Base-by-base conservation (phyloP, 2,888 invertebrate species). In the Erynnis tages region DNA sequence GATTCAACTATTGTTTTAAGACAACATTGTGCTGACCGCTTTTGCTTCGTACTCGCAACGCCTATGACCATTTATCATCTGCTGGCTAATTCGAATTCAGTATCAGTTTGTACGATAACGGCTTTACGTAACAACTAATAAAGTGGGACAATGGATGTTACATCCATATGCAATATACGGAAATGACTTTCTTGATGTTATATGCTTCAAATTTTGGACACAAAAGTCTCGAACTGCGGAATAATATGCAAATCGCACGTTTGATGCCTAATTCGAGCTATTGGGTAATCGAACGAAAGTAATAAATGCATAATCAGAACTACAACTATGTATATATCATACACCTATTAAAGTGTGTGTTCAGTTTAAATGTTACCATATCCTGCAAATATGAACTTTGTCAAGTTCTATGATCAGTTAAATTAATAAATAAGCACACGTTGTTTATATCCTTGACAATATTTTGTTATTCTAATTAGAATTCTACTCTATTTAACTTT, bases 121-220 rank as follows among this genome's bases (percentile, higher is more conserved):
- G 53, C 46, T 55, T 74, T 73, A 76, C 66, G 65, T 71, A 74
- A 76, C 60, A 43, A 58, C 57, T 53, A 67, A 35, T 50, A 73
- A 77, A 74, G 71, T 75, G 55, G 73, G 68, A 67, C 76, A 64
- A 57, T 62, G 60, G 61, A 57, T 61, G 58, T 60, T 57, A 55
- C 49, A 49, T 57, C 65, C 69, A 69, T 66, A 66, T 61, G 60
- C 62, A 50, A 43, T 37, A 50, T 37, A 35, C 50, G 50, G 50
- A 44, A 44, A 50, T 37, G 19, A 21, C 40, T 43, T 49, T 40
- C 34, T 25, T 41, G 29, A 40, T 7, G 30, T 32, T 13, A 13
- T 47, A 6, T 27, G 29, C 27, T 17, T 23, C 35, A 43, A 50
- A 7, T 23, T 50, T 35, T 43, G 16, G 29, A 43, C 21, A 50